Conservation (phyloP, 2,797 vertebrate species). For the Esox masquinongy region DNA sequence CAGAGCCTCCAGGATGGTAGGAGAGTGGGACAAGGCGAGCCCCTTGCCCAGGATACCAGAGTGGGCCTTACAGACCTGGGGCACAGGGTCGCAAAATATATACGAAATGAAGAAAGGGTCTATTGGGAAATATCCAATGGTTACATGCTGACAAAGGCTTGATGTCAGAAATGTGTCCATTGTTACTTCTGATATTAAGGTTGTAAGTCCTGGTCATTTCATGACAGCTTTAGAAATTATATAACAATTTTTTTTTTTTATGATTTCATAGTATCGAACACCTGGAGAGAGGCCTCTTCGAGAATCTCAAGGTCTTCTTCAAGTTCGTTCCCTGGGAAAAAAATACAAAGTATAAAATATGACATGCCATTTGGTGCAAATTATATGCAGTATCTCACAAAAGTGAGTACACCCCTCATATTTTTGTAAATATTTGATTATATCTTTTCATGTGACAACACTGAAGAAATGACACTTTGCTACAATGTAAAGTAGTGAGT, state of each 20-base stretch:
- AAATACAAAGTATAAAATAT: constrained; percentile 16
- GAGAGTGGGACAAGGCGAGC: constrained; percentile 93
- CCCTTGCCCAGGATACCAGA: constrained; percentile 96
- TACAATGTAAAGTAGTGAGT: too few relatives aligned
- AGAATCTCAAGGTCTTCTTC: constrained; percentile 99
- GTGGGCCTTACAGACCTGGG: constrained; percentile 93
- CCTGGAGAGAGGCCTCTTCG: constrained; percentile 97
- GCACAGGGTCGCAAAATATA: constrained; percentile 7
- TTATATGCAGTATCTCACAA: too few relatives aligned
- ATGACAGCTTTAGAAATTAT: neutral
- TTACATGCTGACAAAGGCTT: neutral
- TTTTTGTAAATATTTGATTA: too few relatives aligned
- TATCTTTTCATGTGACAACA: too few relatives aligned
- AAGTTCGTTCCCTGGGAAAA: constrained; percentile 86
- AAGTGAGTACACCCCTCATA: too few relatives aligned
- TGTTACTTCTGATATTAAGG: neutral
- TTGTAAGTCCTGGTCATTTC: neutral
- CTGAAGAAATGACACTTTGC: too few relatives aligned
- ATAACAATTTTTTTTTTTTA: neutral
- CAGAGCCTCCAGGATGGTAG: constrained; percentile 94
- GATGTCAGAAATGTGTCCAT: neutral
- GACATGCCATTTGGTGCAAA: neutral
- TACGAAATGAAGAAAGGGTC: neutral
- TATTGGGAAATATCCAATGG: neutral
- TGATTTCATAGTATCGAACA: constrained; percentile 43